These are phyloP conservation scores for Lymantria monacha DNA, from an alignment of 2,888 invertebrate species.

Conservation along the genomic window DNA sequence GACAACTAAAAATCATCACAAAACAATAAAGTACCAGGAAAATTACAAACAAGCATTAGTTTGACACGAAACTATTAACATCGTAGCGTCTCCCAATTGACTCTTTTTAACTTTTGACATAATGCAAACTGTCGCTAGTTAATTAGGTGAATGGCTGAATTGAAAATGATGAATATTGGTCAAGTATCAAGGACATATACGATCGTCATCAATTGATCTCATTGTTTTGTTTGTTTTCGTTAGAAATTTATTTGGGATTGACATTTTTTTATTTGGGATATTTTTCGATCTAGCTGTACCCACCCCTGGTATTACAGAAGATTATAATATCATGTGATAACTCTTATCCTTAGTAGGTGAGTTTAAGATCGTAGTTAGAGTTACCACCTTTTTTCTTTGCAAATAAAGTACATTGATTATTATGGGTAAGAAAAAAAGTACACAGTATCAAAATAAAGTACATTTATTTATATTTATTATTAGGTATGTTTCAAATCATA, in stretches of 20 bases:
- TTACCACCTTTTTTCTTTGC: too few relatives aligned
- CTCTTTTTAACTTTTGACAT: conserved; percentile 39
- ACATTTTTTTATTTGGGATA: too few relatives aligned
- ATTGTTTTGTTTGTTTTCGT: conserved; percentile 12
- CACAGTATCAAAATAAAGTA: too few relatives aligned
- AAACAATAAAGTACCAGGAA: conserved; percentile 12
- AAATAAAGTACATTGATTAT: too few relatives aligned
- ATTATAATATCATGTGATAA: too few relatives aligned
- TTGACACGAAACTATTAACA: conserved; percentile 15
- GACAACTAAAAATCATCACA: not conserved
- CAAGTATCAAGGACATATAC: conserved; percentile 47
- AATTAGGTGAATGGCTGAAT: conserved; percentile 47
- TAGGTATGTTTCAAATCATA: too few relatives aligned
- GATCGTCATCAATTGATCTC: conserved; percentile 24
- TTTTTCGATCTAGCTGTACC: too few relatives aligned
- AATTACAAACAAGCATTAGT: conserved; percentile 16
- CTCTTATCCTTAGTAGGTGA: too few relatives aligned
- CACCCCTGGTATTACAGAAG: too few relatives aligned
- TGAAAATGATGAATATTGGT: conserved; percentile 45
- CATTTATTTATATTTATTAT: too few relatives aligned
- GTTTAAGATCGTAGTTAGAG: too few relatives aligned
- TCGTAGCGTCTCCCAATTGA: conserved; percentile 30
- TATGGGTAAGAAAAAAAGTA: too few relatives aligned
- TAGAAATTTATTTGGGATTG: not conserved
- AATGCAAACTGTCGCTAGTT: conserved; percentile 42